Evolutionary conservation across 2,113 vertebrate species (phyloP).

Genomic region (Porphyrio hochstetteri): DNA sequence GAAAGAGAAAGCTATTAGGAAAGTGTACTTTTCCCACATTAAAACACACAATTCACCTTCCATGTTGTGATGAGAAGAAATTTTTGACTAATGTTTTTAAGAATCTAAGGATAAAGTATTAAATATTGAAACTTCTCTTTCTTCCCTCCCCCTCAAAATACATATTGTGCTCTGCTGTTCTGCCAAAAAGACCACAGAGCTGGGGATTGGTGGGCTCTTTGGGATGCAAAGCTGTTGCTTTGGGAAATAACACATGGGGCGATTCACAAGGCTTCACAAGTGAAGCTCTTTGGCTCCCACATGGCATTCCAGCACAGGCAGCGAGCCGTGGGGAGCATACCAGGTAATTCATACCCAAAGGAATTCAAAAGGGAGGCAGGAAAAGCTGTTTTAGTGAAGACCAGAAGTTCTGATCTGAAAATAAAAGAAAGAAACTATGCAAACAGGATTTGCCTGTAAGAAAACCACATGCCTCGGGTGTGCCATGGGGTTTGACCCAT

Average conservation of each 20-base stretch:
- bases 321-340: background rate
- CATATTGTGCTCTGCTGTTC: rapidly evolving
- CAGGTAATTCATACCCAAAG: conserved; percentile 14
- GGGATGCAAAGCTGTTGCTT: background rate
- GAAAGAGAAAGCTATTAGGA: background rate
- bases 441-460: conserved; percentile 37
- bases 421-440: conserved; percentile 32
- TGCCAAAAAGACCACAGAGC: background rate
- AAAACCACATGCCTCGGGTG: background rate
- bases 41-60: background rate
- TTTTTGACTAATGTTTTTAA: background rate
- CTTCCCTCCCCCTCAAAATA: background rate
- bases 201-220: background rate
- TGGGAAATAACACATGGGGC: background rate
- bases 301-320: background rate
- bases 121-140: background rate
- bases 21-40: background rate
- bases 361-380: background rate
- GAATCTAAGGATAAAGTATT: background rate
- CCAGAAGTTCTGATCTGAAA: conserved; percentile 22
- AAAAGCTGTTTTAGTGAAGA: conserved; percentile 18
- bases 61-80: background rate
- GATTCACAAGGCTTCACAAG: background rate
- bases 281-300: background rate
- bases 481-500: background rate